These are phyloP conservation scores for Chrysaora quinquecirrha DNA, from an alignment of 30 jellyfish, hydroid and myxozoan species.

Conservation along the genomic window DNA sequence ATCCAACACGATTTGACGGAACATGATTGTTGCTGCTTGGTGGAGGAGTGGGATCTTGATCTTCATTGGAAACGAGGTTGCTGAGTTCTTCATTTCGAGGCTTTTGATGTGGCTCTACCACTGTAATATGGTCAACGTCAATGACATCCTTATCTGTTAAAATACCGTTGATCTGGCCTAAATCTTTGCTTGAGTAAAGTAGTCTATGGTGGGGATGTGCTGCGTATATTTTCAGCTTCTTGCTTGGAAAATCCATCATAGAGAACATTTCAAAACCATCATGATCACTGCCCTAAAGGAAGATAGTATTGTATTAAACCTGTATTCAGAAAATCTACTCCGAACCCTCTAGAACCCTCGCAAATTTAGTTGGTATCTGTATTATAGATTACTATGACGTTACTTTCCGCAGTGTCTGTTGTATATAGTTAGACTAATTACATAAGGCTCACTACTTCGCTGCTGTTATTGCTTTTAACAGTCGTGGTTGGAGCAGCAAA, in stretches of 20 bases:
- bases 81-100: not conserved
- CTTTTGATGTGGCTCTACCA: not conserved
- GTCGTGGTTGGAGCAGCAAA: too few relatives aligned
- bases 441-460: too few relatives aligned
- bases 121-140: slow-evolving; percentile 19
- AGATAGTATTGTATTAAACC: too few relatives aligned
- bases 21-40: not conserved
- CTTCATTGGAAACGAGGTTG: slow-evolving; percentile 8
- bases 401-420: too few relatives aligned
- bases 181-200: slow-evolving; percentile 43
- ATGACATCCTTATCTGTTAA: slow-evolving; percentile 63
- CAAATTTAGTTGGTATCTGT: too few relatives aligned
- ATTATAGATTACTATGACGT: too few relatives aligned
- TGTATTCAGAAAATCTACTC: too few relatives aligned
- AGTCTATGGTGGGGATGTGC: slow-evolving; percentile 54
- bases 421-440: too few relatives aligned
- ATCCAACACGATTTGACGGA: not conserved
- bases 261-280: slow-evolving; percentile 64
- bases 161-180: slow-evolving; percentile 61
- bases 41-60: not conserved
- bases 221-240: slow-evolving; percentile 30
- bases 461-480: too few relatives aligned
- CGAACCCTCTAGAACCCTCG: too few relatives aligned
- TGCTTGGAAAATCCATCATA: slow-evolving; percentile 63
- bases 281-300: not conserved